Percentiles rank a stretch among this genome's conserved stretches.
phyloP scores from a whole-genome alignment of 2,888 invertebrate genomes.

The Drosophila quinaria region DNA sequence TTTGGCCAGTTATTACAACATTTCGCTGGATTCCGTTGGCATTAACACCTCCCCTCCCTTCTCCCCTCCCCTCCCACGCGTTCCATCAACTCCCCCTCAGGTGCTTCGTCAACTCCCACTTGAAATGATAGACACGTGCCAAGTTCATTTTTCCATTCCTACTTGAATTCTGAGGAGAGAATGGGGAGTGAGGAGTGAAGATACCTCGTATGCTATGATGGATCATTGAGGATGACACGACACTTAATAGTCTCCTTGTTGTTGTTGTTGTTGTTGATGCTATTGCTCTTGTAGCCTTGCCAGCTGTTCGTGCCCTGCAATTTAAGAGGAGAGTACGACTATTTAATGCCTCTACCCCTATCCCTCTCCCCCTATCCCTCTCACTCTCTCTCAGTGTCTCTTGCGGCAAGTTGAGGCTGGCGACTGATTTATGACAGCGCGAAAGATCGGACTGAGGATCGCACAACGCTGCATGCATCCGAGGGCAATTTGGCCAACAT shows the following conservation, averaged over 20 bases:
- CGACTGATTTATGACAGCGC: slow-evolving; percentile 78
- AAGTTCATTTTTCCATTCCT: slow-evolving; percentile 62
- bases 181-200: slow-evolving; percentile 20
- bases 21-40: slow-evolving; percentile 44
- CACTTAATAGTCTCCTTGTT: slow-evolving; percentile 70
- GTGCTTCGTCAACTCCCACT: slow-evolving; percentile 40
- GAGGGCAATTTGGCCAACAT: slow-evolving; percentile 65
- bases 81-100: slow-evolving; percentile 50
- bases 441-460: slow-evolving; percentile 56
- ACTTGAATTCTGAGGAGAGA: background rate
- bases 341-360: slow-evolving; percentile 63
- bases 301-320: slow-evolving; percentile 71
- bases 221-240: slow-evolving; percentile 77
- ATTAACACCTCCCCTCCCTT: slow-evolving; percentile 48
- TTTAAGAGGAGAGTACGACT: slow-evolving; percentile 70
- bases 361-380: background rate
- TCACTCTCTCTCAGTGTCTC: slow-evolving; percentile 18
- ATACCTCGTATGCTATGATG: slow-evolving; percentile 69
- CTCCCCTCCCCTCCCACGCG: slow-evolving; percentile 2
- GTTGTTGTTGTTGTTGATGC: slow-evolving; percentile 39
- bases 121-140: slow-evolving; percentile 74
- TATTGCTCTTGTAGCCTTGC: slow-evolving; percentile 35
- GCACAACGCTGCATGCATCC: slow-evolving; percentile 42
- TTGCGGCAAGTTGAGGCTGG: slow-evolving; percentile 59
- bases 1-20: slow-evolving; percentile 69